phyloP scores from a whole-genome alignment of 2,888 invertebrate genomes.

The Villa cingulata region DNA sequence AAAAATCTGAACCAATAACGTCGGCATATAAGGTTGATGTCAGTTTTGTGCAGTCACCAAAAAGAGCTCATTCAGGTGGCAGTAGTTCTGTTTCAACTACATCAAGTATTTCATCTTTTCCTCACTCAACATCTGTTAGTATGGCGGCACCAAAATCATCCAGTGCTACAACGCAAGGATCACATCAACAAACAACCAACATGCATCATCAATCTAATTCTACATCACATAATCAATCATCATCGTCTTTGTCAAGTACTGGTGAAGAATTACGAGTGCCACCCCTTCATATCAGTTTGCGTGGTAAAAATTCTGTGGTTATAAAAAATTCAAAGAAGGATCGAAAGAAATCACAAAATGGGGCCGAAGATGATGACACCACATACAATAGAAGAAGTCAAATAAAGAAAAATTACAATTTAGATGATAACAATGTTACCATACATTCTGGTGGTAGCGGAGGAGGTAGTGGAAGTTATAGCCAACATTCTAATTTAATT shows the following conservation, averaged over 20 bases:
- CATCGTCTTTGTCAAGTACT: slow-evolving; percentile 14
- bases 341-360: slow-evolving; percentile 41
- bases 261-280: slow-evolving; percentile 69
- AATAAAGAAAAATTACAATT: slow-evolving; percentile 30
- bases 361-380: slow-evolving; percentile 45
- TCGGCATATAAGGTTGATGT: slow-evolving; percentile 71
- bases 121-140: slow-evolving; percentile 12
- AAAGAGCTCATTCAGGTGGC: slow-evolving; percentile 24
- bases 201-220: neutral
- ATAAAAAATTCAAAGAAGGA: slow-evolving; percentile 65
- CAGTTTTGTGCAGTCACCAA: slow-evolving; percentile 49
- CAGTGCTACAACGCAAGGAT: neutral
- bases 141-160: slow-evolving; percentile 13
- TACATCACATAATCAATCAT: slow-evolving; percentile 6
- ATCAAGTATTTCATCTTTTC: slow-evolving; percentile 4
- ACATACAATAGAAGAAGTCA: slow-evolving; percentile 32
- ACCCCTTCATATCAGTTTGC: slow-evolving; percentile 73
- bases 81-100: slow-evolving; percentile 18
- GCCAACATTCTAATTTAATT: slow-evolving; percentile 19
- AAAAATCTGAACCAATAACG: slow-evolving; percentile 66
- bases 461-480: slow-evolving; percentile 23
- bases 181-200: neutral
- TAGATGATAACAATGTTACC: slow-evolving; percentile 33
- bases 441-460: neutral
- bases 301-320: slow-evolving; percentile 73